Percentiles rank a stretch among this genome's conserved stretches.
These are phyloP conservation scores for Microplitis mediator DNA, from an alignment of 1,140 invertebrate species.

Conservation along the genomic window DNA sequence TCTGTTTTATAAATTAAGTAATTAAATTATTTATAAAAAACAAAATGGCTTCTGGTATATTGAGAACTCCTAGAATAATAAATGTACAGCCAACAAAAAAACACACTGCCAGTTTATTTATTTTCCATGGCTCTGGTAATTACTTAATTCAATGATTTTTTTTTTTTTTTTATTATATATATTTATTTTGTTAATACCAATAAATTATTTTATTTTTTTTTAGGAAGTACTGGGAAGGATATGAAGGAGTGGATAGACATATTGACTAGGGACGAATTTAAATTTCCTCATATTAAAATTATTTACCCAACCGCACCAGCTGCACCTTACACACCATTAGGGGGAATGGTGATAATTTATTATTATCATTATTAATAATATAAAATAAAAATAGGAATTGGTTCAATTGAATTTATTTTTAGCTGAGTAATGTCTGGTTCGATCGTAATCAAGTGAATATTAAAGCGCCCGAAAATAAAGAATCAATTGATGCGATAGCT, in stretches of 20 bases:
- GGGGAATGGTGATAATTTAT: conserved; percentile 61
- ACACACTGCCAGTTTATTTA: conserved; percentile 65
- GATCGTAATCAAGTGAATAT: conserved; percentile 67
- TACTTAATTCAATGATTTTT: conserved; percentile 4
- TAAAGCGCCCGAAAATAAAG: conserved; percentile 65
- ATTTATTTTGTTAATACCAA: background rate
- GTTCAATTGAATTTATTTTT: conserved; percentile 29
- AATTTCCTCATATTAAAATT: conserved; percentile 73
- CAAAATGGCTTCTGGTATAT: conserved; percentile 2
- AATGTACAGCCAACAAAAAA: conserved; percentile 48
- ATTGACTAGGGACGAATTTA: conserved; percentile 65
- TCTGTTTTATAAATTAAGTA: too few relatives aligned
- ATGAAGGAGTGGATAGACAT: conserved; percentile 70
- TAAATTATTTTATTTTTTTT: conserved; percentile 29
- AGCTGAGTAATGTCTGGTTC: conserved; percentile 73
- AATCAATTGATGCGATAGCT: conserved; percentile 67
- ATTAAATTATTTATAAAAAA: background rate
- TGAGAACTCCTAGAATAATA: conserved; percentile 31
- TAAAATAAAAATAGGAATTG: background rate
- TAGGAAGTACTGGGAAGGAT: conserved; percentile 69
- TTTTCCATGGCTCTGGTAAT: conserved; percentile 70
- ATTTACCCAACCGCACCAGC: conserved; percentile 74
- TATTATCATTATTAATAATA: background rate
- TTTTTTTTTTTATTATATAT: background rate
- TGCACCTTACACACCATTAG: conserved; percentile 69